A percentile compares a stretch with the other conserved stretches of the same genome.
Conservation (phyloP, 1,140 invertebrate genomes). For the Drepana arcuata region DNA sequence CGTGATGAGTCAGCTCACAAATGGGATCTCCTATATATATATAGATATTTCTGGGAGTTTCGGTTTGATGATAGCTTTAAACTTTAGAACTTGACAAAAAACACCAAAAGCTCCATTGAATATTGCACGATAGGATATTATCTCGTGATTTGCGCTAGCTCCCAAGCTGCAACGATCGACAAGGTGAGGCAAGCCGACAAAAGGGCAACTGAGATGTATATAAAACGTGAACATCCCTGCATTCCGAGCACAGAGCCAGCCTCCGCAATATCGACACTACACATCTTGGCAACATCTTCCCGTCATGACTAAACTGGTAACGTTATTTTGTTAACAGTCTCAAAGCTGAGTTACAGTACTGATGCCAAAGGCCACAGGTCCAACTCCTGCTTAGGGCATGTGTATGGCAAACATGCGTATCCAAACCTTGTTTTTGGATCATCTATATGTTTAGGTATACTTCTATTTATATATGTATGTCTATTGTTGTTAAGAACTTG, state of each 20-base stretch:
- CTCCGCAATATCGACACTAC: slow-evolving; percentile 24
- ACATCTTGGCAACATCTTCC: slow-evolving; percentile 9
- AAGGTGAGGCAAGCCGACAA: slow-evolving; percentile 61
- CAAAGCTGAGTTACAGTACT: too few species aligned
- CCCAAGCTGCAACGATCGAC: slow-evolving; percentile 53
- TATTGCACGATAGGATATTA: too few species aligned
- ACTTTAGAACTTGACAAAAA: too few species aligned
- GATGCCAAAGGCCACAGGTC: too few species aligned
- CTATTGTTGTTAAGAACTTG: not conserved
- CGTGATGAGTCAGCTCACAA: too few species aligned
- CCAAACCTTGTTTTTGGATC: slow-evolving; percentile 1
- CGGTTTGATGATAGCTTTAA: too few species aligned
- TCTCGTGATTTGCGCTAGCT: too few species aligned
- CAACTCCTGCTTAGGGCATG: too few species aligned
- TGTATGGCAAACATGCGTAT: too few species aligned
- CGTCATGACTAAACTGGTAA: slow-evolving; percentile 49
- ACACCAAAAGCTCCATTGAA: too few species aligned
- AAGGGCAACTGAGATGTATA: slow-evolving; percentile 60
- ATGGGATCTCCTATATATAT: too few species aligned
- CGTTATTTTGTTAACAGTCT: slow-evolving; percentile 14
- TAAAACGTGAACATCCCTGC: slow-evolving; percentile 61
- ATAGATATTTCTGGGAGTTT: too few species aligned
- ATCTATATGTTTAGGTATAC: not conserved
- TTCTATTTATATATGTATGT: not conserved
- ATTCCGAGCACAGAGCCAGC: slow-evolving; percentile 31